Percentiles rank a stretch among this genome's conserved stretches.
Evolutionary conservation across 1,140 invertebrate species (phyloP).

Genomic region (Pseudomyrmex cubaensis): DNA sequence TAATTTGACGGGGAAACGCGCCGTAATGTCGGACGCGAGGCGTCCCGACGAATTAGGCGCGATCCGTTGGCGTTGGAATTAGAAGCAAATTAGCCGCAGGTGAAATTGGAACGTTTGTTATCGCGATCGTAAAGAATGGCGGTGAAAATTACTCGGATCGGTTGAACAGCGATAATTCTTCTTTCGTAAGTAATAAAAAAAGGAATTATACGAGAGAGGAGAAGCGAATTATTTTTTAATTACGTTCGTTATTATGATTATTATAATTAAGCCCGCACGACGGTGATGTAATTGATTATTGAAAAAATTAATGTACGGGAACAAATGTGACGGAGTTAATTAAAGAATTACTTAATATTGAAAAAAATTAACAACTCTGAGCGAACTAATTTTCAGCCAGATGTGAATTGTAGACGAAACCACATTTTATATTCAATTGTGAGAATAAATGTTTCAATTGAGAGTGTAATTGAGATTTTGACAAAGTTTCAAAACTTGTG

Average conservation of each 20-base stretch:
- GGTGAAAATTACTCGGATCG: slow-evolving; percentile 19
- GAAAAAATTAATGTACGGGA: slow-evolving; percentile 19
- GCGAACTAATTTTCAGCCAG: background rate
- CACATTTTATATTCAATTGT: no score
- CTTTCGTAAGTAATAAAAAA: background rate
- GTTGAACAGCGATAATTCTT: slow-evolving; percentile 25
- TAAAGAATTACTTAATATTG: slow-evolving; percentile 7
- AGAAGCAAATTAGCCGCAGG: slow-evolving; percentile 35
- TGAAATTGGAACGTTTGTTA: slow-evolving; percentile 32
- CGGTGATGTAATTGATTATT: slow-evolving; percentile 10
- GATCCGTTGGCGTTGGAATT: slow-evolving; percentile 17
- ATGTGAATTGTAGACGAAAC: no score
- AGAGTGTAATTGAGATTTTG: no score
- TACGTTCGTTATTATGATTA: slow-evolving; percentile 21
- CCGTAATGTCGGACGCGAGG: slow-evolving; percentile 35
- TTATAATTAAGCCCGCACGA: background rate
- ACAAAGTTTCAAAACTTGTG: no score
- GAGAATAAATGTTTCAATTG: no score
- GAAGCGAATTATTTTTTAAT: slow-evolving; percentile 40
- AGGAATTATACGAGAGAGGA: background rate
- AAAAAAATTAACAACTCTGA: background rate
- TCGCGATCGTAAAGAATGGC: slow-evolving; percentile 23
- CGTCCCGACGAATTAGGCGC: slow-evolving; percentile 13
- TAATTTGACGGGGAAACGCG: slow-evolving; percentile 68
- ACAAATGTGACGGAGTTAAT: background rate